Base-by-base conservation (phyloP, 2,113 vertebrate genomes). In the Gavia stellata region DNA sequence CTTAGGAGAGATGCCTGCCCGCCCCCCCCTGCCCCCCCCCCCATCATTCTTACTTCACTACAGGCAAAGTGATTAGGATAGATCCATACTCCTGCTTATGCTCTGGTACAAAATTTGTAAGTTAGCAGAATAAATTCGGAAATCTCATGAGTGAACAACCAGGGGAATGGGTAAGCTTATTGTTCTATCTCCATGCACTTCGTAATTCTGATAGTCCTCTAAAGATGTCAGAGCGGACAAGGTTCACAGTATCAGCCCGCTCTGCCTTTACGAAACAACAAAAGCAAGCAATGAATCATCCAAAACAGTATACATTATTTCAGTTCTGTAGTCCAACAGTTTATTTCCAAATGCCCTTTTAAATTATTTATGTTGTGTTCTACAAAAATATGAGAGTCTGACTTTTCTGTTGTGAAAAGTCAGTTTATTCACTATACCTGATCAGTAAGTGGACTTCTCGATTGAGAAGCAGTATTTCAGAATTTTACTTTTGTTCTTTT, bases 271-370 rank as follows among this genome's bases (percentile, higher is more conserved):
- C 11, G 36, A 52, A 70, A 59, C 24, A 92, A 67, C 25, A 84
- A 40, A 93, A 90, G 47, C 67, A 96, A 86, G 74, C 88, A 93
- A 74, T 26, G 56, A 97, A 84, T 94, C 58, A 91, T 63, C 65
- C 82, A 66, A 89, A 96, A 6, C 78, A 94, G 72, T 26, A 91
- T 59, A 71, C 25, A 7, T 77, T 15, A 83, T 71, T 92, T 95
- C 75, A 79, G 74, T 89, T 96, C 71, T 71, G 52, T 56, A 29
- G 45, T 90, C 61, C 90, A 95, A 85, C 2, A 77, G 81, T 91
- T 94, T 95, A 92, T 96, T 97, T 89, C 67, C 65, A 92, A 90
- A 94, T 78, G 71, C 58, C 81, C 71, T 63, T 78, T 95, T 42
- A 67, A 88, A 95, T 92, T 85, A 74, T 67, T 79, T 88, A 49